phyloP scores from a whole-genome alignment of 2,888 invertebrate species.

The Drosophila parthenogenetica region DNA sequence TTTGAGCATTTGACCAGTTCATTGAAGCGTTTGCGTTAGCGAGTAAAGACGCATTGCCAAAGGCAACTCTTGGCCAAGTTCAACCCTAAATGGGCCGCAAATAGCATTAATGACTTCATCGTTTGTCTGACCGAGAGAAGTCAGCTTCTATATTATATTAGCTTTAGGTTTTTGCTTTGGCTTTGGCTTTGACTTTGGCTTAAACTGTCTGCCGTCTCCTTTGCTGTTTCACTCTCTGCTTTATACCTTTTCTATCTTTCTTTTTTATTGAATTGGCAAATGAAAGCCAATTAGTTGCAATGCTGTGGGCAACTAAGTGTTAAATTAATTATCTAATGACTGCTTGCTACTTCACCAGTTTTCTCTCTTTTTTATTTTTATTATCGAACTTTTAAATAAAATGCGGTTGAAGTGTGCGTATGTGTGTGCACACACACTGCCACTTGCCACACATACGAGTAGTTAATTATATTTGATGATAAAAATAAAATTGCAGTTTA shows the following conservation, averaged over 20 bases:
- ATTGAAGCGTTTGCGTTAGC: constrained; percentile 67
- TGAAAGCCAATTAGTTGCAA: constrained; percentile 72
- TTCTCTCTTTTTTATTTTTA: constrained; percentile 8
- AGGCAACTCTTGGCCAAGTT: constrained; percentile 35
- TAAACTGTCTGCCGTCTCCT: constrained; percentile 28
- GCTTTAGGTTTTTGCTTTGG: constrained; percentile 35
- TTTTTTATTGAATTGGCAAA: constrained; percentile 64
- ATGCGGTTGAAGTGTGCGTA: constrained; percentile 43
- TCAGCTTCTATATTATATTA: constrained; percentile 18
- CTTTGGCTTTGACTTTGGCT: constrained; percentile 40
- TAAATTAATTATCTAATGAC: constrained; percentile 78
- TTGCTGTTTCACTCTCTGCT: constrained; percentile 3
- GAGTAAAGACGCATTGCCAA: constrained; percentile 41
- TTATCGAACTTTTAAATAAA: constrained; percentile 62
- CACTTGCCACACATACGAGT: constrained; percentile 27
- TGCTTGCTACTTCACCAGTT: constrained; percentile 31
- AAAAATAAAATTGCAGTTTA: constrained; percentile 71
- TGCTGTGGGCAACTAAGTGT: constrained; percentile 59
- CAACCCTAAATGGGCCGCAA: constrained; percentile 65
- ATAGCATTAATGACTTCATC: constrained; percentile 70
- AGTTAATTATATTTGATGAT: constrained; percentile 76
- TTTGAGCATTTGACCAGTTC: constrained; percentile 72
- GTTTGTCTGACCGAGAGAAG: constrained; percentile 42
- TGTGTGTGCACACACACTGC: constrained; percentile 14
- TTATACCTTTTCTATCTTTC: constrained; percentile 6